Evolutionary conservation across 2,888 invertebrate species (phyloP), one percentile per base, ranked within the genome.

Genomic region (Polymixis flavicincta): DNA sequence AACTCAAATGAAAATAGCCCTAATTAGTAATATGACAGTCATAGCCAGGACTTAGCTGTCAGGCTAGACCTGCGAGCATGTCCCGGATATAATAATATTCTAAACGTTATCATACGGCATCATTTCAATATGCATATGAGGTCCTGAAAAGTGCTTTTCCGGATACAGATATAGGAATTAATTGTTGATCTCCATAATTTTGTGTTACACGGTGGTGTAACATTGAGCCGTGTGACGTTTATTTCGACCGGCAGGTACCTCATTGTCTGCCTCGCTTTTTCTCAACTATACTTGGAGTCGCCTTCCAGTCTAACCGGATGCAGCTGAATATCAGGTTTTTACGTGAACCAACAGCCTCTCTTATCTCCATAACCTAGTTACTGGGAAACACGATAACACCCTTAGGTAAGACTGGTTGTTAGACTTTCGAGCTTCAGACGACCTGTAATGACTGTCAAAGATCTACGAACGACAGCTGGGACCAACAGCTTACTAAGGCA

Each of bases 81-180:
- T 85, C 77, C 85, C 82, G 85, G 89, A 90, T 90, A 37, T 52
- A 60, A 54, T 54, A 64, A 52, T 92, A 91, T 92, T 92, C 93
- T 95, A 95, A 95, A 89, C 93, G 88, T 87, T 91, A 93, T 94
- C 89, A 92, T 86, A 89, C 88, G 83, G 89, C 89, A 93, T 92
- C 87, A 94, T 94, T 93, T 92, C 91, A 92, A 92, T 94, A 95
- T 95, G 94, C 93, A 95, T 94, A 94, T 93, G 92, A 93, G 91
- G 89, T 92, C 90, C 92, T 93, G 95, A 94, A 94, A 95, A 96
- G 95, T 95, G 96, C 95, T 95, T 95, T 95, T 95, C 94, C 94
- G 85, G 94, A 93, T 96, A 94, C 95, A 91, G 91, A 91, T 92
- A 94, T 93, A 92, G 90, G 93, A 95, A 94, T 95, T 94, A 95